phyloP scores from a whole-genome alignment of 2,797 vertebrate genomes.

The Sandelia bainsii region DNA sequence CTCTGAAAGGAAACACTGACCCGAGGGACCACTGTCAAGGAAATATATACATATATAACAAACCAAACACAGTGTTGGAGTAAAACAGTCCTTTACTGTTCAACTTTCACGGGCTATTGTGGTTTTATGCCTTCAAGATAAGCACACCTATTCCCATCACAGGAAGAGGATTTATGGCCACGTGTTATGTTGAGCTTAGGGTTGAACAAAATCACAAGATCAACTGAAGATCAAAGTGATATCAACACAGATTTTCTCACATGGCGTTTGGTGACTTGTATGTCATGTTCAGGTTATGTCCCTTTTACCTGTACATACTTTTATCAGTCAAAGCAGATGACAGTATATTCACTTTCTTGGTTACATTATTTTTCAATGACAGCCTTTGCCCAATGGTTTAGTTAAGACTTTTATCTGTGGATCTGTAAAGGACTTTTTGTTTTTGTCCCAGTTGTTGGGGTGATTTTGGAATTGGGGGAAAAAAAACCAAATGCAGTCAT shows the following conservation, averaged over 20 bases:
- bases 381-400: slow-evolving; percentile 20
- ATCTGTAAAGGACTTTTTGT: slow-evolving; percentile 35
- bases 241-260: slow-evolving; percentile 2
- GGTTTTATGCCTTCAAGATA: slow-evolving; percentile 15
- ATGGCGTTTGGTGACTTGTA: background rate
- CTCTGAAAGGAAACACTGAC: slow-evolving; percentile 34
- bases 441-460: slow-evolving; percentile 62
- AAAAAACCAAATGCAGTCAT: slow-evolving; percentile 71
- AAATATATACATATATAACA: slow-evolving; percentile 40
- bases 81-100: slow-evolving; percentile 22
- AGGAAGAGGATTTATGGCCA: slow-evolving; percentile 24
- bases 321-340: background rate
- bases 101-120: slow-evolving; percentile 11
- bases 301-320: background rate
- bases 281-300: background rate
- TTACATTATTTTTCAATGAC: slow-evolving; percentile 16
- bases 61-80: background rate
- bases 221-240: slow-evolving; percentile 6
- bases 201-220: slow-evolving; percentile 30
- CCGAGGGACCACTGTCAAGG: slow-evolving; percentile 46
- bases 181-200: background rate
- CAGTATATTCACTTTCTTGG: slow-evolving; percentile 2
- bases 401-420: slow-evolving; percentile 12
- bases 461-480: slow-evolving; percentile 59
- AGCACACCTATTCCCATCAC: slow-evolving; percentile 16